phyloP scores from a whole-genome alignment of 1,140 invertebrate genomes.

The Eciton burchellii region DNA sequence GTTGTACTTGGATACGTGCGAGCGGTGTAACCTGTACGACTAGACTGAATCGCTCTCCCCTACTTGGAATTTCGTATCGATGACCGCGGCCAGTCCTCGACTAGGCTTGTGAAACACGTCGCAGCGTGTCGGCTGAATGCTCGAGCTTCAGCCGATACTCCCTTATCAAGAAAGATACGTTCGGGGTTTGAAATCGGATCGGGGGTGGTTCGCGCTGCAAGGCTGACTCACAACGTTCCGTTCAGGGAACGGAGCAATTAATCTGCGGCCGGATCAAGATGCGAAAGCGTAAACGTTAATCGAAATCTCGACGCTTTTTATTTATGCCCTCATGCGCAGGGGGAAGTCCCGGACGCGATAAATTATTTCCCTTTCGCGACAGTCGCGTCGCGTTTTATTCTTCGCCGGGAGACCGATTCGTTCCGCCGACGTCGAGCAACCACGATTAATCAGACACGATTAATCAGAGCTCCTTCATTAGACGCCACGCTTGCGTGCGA shows the following conservation, averaged over 20 bases:
- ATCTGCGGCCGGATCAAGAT: too few species aligned
- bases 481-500: slow-evolving; percentile 46
- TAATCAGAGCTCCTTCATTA: slow-evolving; percentile 48
- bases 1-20: not conserved
- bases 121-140: not conserved
- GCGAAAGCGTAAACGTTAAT: too few species aligned
- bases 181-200: too few species aligned
- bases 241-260: too few species aligned
- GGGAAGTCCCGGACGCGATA: not conserved
- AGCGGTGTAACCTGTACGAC: not conserved
- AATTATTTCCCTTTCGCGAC: slow-evolving; percentile 9
- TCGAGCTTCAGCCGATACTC: not conserved
- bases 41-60: not conserved
- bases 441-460: slow-evolving; percentile 21
- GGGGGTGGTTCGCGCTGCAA: too few species aligned
- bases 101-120: not conserved
- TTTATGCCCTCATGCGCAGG: too few species aligned
- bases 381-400: too few species aligned
- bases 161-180: too few species aligned
- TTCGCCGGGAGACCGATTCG: slow-evolving; percentile 14
- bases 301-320: too few species aligned
- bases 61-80: slow-evolving; percentile 32
- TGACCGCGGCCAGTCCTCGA: not conserved
- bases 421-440: slow-evolving; percentile 6
- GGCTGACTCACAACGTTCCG: too few species aligned